Evolutionary conservation across 2,797 vertebrate genomes (phyloP).

Genomic region (Peromyscus attwateri): DNA sequence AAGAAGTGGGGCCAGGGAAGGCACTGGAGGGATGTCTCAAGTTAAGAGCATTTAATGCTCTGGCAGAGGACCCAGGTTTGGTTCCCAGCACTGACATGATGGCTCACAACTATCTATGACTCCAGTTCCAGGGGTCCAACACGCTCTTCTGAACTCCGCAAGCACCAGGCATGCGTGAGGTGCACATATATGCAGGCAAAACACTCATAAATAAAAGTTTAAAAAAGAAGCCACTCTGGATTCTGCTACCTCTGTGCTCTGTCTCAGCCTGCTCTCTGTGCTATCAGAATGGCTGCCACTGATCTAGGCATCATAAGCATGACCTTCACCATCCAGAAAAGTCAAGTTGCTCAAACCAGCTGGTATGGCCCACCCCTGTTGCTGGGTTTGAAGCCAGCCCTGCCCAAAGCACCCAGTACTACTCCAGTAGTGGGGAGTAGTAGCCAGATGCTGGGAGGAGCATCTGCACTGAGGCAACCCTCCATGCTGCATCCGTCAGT

Average conservation of each 20-base stretch:
- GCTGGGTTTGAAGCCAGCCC: not conserved
- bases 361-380: not conserved
- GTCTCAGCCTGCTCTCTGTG: not conserved
- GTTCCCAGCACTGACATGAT: not conserved
- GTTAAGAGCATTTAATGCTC: not conserved
- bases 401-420: not conserved
- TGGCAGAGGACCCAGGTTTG: not conserved
- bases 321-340: not conserved
- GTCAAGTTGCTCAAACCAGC: not conserved
- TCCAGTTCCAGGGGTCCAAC: not conserved
- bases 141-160: not conserved
- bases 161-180: not conserved
- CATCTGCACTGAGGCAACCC: not conserved
- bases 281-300: not conserved
- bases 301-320: not conserved
- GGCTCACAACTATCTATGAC: not conserved
- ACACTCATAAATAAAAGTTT: not conserved
- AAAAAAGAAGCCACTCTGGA: not conserved
- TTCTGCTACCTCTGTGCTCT: not conserved
- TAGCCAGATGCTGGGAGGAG: not conserved
- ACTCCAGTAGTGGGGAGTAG: fast-evolving
- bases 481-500: fast-evolving
- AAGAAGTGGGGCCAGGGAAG: not conserved
- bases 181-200: not conserved
- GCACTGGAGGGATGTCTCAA: not conserved